A percentile compares a stretch with the other conserved stretches of the same genome.
Conservation (phyloP, 2,797 vertebrate genomes). For the Schizopygopsis pylzovi region DNA sequence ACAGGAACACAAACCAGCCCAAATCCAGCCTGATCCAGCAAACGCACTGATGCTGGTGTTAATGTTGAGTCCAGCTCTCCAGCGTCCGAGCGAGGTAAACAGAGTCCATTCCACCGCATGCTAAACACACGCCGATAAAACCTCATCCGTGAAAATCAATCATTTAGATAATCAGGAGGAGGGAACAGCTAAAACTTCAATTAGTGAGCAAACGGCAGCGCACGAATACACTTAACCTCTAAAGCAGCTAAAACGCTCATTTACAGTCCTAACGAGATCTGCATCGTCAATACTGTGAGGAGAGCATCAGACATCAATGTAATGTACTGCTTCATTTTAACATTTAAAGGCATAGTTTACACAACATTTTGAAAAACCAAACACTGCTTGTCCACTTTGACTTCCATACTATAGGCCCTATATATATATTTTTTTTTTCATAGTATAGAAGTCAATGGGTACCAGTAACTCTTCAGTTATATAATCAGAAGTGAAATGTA, state of each 20-base stretch:
- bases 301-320: not conserved
- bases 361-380: not conserved
- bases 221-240: constrained; percentile 67
- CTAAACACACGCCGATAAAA: constrained; percentile 48
- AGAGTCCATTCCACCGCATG: not conserved
- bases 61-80: not conserved
- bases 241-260: constrained; percentile 63
- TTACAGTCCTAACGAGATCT: constrained; percentile 65
- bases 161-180: constrained; percentile 69
- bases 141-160: constrained; percentile 77
- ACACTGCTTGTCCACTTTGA: not conserved
- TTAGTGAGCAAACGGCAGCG: constrained; percentile 68
- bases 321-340: not conserved
- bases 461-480: no score
- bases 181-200: constrained; percentile 67
- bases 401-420: not conserved
- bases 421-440: no score
- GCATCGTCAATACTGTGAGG: not conserved
- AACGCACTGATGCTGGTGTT: not conserved
- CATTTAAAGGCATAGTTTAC: constrained; percentile 10
- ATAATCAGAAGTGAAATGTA: no score
- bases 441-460: no score
- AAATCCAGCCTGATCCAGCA: not conserved
- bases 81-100: not conserved
- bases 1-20: not conserved